Evolutionary conservation across 1,140 invertebrate species (phyloP), one percentile per base, ranked within the genome.

Genomic region (Acromyrmex charruanus): DNA sequence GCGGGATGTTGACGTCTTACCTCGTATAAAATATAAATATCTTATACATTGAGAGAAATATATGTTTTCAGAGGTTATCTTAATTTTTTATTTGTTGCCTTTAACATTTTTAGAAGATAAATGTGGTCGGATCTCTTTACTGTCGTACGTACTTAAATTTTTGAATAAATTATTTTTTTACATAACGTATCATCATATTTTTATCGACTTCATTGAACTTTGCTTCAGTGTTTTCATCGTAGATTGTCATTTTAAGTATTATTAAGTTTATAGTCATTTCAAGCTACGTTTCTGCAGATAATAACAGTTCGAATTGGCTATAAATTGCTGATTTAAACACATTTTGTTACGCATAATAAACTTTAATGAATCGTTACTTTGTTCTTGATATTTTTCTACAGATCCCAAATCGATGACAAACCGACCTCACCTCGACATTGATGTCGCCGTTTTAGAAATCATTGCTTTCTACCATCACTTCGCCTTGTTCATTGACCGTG

Each of bases 401-500:
- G 39, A 49, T 59, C 44, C n/a, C 65, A 39, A 65, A 25, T 51
- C 39, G 55, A 82, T 31, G 53, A 84, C 31, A 75, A 49, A 74
- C 4, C 21, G 39, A 75, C 9, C 21, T 44, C 16, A 9, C 7
- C 16, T 18, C 25, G 55, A 51, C 10, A 82, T 84, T 61, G 18
- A 61, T 74, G 80, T 82, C 80, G 59, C 3, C 21, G 7, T 55
- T 10, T 68, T 85, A 59, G 61, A 66, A 85, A 68, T 85, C 59
- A 21, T 35, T 28, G 74, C 82, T 85, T 85, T 85, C 82, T 66
- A 85, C 9, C 49, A 55, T 85, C 79, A 79, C 49, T 79, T 10
- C 16, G 31, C 10, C 21, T 61, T 55, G 74, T 28, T 58, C 51
- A 14, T 66, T 31, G 72, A 58, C 61, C 74, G 61, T 85, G 49